These are phyloP conservation scores for Hycleus cichorii DNA, from an alignment of 1,140 invertebrate species.

Conservation along the genomic window DNA sequence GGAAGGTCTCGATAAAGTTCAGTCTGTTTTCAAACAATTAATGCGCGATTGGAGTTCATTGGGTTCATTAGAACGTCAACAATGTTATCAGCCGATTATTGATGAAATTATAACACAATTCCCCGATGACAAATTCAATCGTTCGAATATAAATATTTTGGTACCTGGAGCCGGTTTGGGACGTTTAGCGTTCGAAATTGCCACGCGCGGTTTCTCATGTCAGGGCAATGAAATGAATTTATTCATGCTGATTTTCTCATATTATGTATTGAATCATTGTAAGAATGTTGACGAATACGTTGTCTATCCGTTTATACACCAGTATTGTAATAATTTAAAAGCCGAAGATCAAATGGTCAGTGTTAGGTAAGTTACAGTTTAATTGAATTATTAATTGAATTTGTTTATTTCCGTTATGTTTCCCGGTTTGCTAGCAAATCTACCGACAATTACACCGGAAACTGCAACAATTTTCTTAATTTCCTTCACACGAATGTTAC, in stretches of 20 bases:
- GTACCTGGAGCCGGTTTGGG: conserved; percentile 94
- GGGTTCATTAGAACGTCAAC: conserved; percentile 72
- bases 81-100: conserved; percentile 88
- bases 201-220: conserved; percentile 77
- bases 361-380: conserved; percentile 41
- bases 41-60: conserved; percentile 90
- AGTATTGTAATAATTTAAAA: conserved; percentile 81
- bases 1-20: conserved; percentile 77
- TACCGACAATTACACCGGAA: no score
- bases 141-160: conserved; percentile 63
- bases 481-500: no score
- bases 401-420: no score
- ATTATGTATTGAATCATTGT: conserved; percentile 89
- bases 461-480: no score
- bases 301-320: conserved; percentile 91
- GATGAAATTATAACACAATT: conserved; percentile 72
- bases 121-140: conserved; percentile 50
- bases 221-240: conserved; percentile 97
- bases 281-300: conserved; percentile 49
- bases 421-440: no score
- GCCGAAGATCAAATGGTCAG: conserved; percentile 71
- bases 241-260: conserved; percentile 95
- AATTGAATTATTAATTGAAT: no score
- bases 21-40: conserved; percentile 90
- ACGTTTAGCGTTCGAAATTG: conserved; percentile 88